Base-by-base conservation (phyloP, 23 tunicate species). In the Ascidia mentula region DNA sequence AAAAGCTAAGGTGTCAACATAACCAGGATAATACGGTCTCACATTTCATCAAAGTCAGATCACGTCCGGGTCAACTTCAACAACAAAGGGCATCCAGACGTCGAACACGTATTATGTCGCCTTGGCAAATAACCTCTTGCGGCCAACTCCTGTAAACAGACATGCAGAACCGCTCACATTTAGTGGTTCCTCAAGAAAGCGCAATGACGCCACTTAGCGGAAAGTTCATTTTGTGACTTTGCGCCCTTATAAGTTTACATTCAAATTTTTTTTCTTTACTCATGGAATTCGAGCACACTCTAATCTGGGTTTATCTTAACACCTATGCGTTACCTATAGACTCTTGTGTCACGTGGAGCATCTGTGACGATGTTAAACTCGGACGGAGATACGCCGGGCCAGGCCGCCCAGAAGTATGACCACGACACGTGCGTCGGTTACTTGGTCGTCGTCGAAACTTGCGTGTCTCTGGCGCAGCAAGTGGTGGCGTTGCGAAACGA, bases 381-480 rank as follows among this genome's bases (percentile, higher is more conserved):
- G 0, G 80, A 88, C 36, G 98, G 98, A 3, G 93, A 93, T 32
- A 93, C 98, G 0, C 98, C 98, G 22, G 92, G 88, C 31, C 98
- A 93, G 71, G 93, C 88, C n/a, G 98, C 98, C 1, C 89, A 87
- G 35, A 83, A 85, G 61, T 46, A 84, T 45, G 93, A 89, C 45
- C 89, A 84, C 73, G 85, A 78, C 34, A 59, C 87, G 3, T 89
- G 95, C 22, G 98, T 93, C 2, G 98, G 98, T 31, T 93, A 93
- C 40, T 76, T 93, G 72, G 98, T 93, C 5, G 98, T 93, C n/a
- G 98, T 93, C 70, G 98, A 93, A 76, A 88, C 98, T 0, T 93
- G 98, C 77, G 88, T 93, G 77, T 93, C 98, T 4, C 84, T 93
- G 20, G 98, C 98, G 0, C 98, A 93, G 39, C 98, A 93, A 40